A percentile compares a stretch with the other conserved stretches of the same genome.
phyloP scores from a whole-genome alignment of 1,140 invertebrate species.

The Bemisia tabaci region DNA sequence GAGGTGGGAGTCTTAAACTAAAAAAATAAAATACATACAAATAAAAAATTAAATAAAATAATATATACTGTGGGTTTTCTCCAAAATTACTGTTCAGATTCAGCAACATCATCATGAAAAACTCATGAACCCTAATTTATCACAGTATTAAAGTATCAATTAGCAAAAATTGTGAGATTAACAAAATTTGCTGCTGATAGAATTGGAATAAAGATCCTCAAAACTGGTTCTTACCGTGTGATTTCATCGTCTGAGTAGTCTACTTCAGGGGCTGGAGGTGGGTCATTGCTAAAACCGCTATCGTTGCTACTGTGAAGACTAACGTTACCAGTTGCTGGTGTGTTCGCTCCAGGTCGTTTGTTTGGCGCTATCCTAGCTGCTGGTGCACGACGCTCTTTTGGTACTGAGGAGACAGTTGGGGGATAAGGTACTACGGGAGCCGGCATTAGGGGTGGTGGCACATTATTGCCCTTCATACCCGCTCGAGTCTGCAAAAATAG shows the following conservation, averaged over 20 bases:
- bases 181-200: no score
- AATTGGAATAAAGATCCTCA: neutral
- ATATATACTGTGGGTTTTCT: no score
- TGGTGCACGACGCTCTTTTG: slow-evolving; percentile 1
- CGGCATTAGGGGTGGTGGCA: slow-evolving; percentile 19
- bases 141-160: no score
- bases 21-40: no score
- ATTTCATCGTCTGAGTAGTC: slow-evolving; percentile 82
- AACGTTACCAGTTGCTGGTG: slow-evolving; percentile 39
- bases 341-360: slow-evolving; percentile 7
- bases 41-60: no score
- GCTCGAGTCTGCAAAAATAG: neutral
- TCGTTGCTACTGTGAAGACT: slow-evolving; percentile 80
- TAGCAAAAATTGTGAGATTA: no score
- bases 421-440: slow-evolving; percentile 21
- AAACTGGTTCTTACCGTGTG: slow-evolving; percentile 43
- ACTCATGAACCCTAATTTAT: no score
- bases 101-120: no score
- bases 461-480: slow-evolving; percentile 8
- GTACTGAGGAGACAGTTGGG: slow-evolving; percentile 9
- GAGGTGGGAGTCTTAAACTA: no score
- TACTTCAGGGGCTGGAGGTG: slow-evolving; percentile 71
- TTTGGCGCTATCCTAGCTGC: slow-evolving; percentile 9
- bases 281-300: slow-evolving; percentile 79
- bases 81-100: no score